Base-by-base conservation (phyloP, 1,140 invertebrate species). In the Phymorhynchus buccinoides region DNA sequence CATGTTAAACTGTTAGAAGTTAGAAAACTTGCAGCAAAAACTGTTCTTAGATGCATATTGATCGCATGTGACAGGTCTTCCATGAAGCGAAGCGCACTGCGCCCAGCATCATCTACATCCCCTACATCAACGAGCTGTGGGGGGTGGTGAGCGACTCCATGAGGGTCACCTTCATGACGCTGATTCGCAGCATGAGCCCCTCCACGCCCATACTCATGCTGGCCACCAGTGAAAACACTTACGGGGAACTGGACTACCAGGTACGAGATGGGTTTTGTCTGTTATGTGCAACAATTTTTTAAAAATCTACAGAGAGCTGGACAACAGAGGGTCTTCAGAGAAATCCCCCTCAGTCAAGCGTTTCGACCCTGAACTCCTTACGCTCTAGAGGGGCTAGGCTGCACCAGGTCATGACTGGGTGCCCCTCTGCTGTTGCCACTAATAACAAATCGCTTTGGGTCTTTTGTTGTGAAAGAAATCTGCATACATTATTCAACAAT, bases 71-170 rank as follows among this genome's bases (percentile, higher is more conserved):
- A 79, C 27, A 44, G 96, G 94, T 97, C 84, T 97, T 97, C 91
- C 95, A 95, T 39, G 97, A 97, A 93, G 96, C 96, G 66, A 95
- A 95, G 52, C 95, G 96, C 84, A 95, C 95, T 83, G 93, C 95
- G 85, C 96, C 96, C 52, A 96, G 95, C 89, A 95, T 97, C 89
- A 95, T 97, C 87, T 97, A 96, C 92, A 94, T 97, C 83, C 96
- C 96, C 71, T 95, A 95, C 86, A 95, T 97, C 44, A 94, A 95
- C 88, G 93, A 95, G 80, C 96, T 96, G 94, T 97, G 96, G 96
- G 93, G 94, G 71, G 94, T 96, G 9, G 94, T 96, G 42, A 94
- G 94, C 1, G 95, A 96, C 80, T 95, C 95, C 16, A 94, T 96
- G 1, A 94, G 95, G 88, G 95, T 95, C 0, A 95, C 96, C 42